Base-by-base conservation (phyloP, 2,888 invertebrate species). In the Eupelmus urozonus region DNA sequence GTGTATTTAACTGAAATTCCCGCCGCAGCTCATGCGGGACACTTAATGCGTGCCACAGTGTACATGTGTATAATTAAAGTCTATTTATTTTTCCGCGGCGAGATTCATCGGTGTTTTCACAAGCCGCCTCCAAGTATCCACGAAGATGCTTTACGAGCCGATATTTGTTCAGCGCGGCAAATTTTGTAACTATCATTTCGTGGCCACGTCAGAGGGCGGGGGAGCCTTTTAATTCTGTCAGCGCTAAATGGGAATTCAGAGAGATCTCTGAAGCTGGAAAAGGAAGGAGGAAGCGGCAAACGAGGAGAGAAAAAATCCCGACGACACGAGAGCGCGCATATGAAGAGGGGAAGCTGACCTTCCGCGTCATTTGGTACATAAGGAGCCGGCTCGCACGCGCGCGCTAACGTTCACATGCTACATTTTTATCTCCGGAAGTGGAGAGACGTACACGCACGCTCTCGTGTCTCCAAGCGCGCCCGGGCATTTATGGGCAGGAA, bases 401-500 rank as follows among this genome's bases (percentile, higher is more conserved):
- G 18, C 18, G 66, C 40, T 18, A 40, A 18, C 18, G 20, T 45
- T 34, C 66, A 60, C 42, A 59, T 51, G 60, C 49, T 60, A 59
- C 74, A 75, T 75, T 78, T 78, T 78, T 78, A 75, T 75, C 74
- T 70, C 70, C 78, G 78, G 78, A 78, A 75, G 70, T 59, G 40
- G 27, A 55, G 59, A 42, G 16, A 62, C 60, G 25, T 40, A 53
- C 27, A 57, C 49, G 62, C 18, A 42, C 71, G 45, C 7, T 62
- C n/a, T n/a, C n/a, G n/a, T n/a, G n/a, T n/a, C n/a, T n/a, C n/a
- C 9, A 34, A 34, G 34, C 9, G 9, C 3, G 34, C 9, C 51
- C 13, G 13, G 9, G 57, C 25, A 16, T 75, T 40, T 51, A 62
- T 18, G 20, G 72, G 72, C 73, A 67, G 78, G 78, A 78, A 78